Conservation (phyloP, 2,113 vertebrate species). For the Istiophorus platypterus region DNA sequence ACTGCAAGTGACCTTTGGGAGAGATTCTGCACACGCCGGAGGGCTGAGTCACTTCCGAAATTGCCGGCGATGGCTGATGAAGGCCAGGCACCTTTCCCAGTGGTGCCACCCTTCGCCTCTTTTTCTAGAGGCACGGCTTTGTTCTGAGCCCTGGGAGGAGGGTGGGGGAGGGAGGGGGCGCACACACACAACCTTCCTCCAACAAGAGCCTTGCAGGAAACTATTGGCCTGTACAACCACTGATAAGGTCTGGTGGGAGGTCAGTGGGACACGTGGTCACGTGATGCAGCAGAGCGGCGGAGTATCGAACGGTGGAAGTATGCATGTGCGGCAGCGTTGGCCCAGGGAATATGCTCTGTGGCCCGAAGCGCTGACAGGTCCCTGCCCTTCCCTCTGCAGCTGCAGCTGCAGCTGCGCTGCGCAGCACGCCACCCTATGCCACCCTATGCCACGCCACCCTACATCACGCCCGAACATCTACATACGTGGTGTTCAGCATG, state of each 20-base stretch:
- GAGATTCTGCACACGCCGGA: constrained; percentile 59
- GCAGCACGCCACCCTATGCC: no score
- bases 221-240: constrained; percentile 28
- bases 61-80: constrained; percentile 67
- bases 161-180: no score
- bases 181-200: constrained; percentile 52
- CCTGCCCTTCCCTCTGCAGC: neutral
- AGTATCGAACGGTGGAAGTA: constrained; percentile 42
- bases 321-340: constrained; percentile 28
- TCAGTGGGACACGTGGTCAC: constrained; percentile 61
- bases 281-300: constrained; percentile 29
- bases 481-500: no score
- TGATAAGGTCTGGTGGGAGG: constrained; percentile 62
- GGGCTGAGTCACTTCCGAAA: constrained; percentile 69
- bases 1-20: constrained; percentile 64
- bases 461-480: no score
- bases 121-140: constrained; percentile 42
- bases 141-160: constrained; percentile 59
- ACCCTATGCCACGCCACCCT: no score
- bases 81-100: constrained; percentile 66
- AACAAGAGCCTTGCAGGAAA: constrained; percentile 50
- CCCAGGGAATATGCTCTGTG: constrained; percentile 30
- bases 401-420: constrained; percentile 12
- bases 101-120: constrained; percentile 56
- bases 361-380: constrained; percentile 21